phyloP scores from a whole-genome alignment of 2,888 invertebrate genomes.

The Imbricaverruca yamaguchii region DNA sequence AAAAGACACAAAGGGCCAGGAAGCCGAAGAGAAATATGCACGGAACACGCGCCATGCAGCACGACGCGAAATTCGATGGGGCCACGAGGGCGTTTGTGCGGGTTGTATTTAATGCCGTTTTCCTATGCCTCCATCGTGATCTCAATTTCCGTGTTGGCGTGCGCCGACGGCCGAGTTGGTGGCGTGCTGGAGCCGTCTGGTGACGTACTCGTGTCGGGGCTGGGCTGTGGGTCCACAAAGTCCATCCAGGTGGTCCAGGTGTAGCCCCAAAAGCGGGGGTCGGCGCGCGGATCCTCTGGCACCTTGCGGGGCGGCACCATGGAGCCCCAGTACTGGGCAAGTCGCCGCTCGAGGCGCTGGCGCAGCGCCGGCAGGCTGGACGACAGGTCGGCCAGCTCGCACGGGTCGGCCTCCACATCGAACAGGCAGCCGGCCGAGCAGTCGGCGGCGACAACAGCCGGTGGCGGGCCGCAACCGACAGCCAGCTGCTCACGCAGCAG shows the following conservation, averaged over 20 bases:
- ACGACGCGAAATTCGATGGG: no score
- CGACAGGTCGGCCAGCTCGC: slow-evolving; percentile 70
- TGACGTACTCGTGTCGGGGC: no score
- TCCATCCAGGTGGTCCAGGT: slow-evolving; percentile 62
- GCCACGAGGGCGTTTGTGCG: no score
- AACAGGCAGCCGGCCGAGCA: slow-evolving; percentile 55
- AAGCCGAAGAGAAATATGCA: no score
- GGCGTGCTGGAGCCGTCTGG: no score
- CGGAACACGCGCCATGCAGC: no score
- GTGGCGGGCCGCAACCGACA: background rate
- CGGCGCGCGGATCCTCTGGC: slow-evolving; percentile 58
- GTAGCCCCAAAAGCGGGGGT: slow-evolving; percentile 70
- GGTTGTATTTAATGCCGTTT: no score
- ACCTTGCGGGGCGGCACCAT: slow-evolving; percentile 65
- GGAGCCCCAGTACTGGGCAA: slow-evolving; percentile 56
- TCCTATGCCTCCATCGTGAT: no score
- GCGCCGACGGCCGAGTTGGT: no score
- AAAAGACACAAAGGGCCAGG: no score
- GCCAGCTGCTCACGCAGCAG: background rate
- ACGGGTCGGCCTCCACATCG: slow-evolving; percentile 73
- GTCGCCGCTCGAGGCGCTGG: slow-evolving; percentile 23
- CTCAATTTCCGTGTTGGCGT: no score
- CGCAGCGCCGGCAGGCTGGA: slow-evolving; percentile 37
- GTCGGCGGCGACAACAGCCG: background rate
- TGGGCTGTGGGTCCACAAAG: background rate